phyloP scores from a whole-genome alignment of 2,113 vertebrate genomes.

The Loxodonta africana region DNA sequence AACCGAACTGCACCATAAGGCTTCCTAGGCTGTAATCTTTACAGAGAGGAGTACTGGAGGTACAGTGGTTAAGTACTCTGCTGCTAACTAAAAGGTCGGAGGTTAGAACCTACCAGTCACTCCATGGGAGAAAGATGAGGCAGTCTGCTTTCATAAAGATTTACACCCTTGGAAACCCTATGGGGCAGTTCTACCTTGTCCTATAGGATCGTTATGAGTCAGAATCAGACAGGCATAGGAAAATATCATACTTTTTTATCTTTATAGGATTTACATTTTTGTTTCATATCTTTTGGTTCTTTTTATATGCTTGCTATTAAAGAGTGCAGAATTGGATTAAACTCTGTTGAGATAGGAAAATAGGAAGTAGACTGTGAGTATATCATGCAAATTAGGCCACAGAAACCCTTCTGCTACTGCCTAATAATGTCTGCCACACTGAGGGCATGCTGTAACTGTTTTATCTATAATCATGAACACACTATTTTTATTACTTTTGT shows the following conservation, averaged over 20 bases:
- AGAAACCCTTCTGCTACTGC: neutral
- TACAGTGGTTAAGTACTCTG: too few relatives aligned
- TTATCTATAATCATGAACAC: neutral
- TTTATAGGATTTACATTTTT: neutral
- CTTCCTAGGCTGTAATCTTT: neutral
- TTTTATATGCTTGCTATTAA: neutral
- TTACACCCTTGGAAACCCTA: neutral
- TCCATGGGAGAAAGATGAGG: too few relatives aligned
- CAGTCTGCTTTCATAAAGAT: neutral
- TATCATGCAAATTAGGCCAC: neutral
- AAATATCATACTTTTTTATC: neutral
- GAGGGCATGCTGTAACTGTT: neutral
- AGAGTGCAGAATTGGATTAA: neutral
- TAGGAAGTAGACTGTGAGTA: neutral
- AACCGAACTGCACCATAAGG: neutral
- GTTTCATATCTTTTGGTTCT: neutral
- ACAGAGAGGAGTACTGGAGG: too few relatives aligned
- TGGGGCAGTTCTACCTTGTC: neutral
- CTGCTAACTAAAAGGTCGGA: too few relatives aligned
- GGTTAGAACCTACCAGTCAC: too few relatives aligned
- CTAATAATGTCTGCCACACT: neutral
- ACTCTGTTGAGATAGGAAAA: neutral
- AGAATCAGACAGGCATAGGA: neutral
- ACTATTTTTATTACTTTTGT: neutral
- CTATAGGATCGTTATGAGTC: neutral